Conservation (phyloP, 2,888 invertebrate genomes). For the Apantesis nais region DNA sequence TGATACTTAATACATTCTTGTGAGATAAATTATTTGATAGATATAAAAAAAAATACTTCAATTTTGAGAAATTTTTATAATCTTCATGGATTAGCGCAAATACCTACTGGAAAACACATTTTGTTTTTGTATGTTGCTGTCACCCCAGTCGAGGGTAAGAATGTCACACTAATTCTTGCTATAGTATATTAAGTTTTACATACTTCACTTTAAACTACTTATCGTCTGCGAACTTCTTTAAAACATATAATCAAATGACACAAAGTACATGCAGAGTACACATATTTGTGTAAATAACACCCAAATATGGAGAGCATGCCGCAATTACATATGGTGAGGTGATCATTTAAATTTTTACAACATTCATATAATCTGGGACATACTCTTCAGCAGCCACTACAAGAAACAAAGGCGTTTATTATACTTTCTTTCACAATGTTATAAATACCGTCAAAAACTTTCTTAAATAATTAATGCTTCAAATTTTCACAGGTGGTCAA, state of each 20-base stretch:
- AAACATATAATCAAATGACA: too few relatives aligned
- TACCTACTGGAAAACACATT: too few relatives aligned
- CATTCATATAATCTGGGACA: background rate
- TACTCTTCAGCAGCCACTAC: background rate
- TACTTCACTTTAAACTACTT: background rate
- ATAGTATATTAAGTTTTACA: too few relatives aligned
- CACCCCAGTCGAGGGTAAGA: too few relatives aligned
- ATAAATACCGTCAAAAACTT: background rate
- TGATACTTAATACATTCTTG: background rate
- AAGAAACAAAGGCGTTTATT: background rate
- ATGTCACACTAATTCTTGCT: too few relatives aligned
- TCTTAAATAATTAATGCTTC: slow-evolving; percentile 3
- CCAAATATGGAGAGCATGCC: background rate
- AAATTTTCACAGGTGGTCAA: slow-evolving; percentile 38
- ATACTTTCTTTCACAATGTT: background rate
- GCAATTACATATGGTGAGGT: background rate
- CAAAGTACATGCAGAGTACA: background rate
- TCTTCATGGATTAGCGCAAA: too few relatives aligned
- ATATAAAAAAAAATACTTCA: too few relatives aligned
- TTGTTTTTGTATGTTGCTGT: too few relatives aligned
- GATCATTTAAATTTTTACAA: background rate
- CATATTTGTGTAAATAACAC: background rate
- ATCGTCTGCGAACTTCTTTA: background rate
- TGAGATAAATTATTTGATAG: background rate
- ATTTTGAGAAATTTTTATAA: background rate